Evolutionary conservation across 2,113 vertebrate genomes (phyloP).

Genomic region (Eupsittula cactorum): DNA sequence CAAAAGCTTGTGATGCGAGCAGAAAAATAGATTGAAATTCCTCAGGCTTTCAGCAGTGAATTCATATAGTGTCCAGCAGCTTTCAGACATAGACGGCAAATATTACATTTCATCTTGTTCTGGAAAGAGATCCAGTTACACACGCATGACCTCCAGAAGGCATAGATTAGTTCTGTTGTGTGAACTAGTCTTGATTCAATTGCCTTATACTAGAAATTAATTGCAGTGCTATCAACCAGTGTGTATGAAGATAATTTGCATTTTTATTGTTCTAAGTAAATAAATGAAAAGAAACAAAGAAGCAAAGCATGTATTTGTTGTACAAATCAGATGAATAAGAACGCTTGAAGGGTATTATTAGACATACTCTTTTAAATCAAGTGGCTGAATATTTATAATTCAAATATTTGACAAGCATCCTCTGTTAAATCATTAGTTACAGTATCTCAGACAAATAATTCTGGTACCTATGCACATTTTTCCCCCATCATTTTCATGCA

Average conservation of each 20-base stretch:
- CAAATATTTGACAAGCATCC: neutral
- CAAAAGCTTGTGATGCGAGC: neutral
- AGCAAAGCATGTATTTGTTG: neutral
- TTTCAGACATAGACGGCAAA: neutral
- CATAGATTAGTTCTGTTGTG: neutral
- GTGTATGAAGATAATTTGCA: constrained; percentile 19
- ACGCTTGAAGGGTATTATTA: constrained; percentile 6
- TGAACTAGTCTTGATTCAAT: neutral
- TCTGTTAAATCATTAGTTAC: constrained; percentile 44
- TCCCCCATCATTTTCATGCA: neutral
- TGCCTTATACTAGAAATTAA: neutral
- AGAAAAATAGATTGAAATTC: neutral
- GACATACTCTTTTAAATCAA: constrained; percentile 17
- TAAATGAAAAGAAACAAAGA: constrained; percentile 43
- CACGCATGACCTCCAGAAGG: neutral
- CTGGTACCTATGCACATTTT: neutral
- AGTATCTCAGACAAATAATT: neutral
- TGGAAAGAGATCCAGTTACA: neutral
- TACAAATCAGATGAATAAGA: constrained; percentile 1
- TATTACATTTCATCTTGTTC: neutral
- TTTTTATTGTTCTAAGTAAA: constrained; percentile 45
- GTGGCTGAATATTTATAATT: neutral
- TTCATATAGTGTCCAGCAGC: neutral
- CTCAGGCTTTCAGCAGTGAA: neutral
- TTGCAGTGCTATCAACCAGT: neutral